These are phyloP conservation scores for Boulengeromyrus knoepffleri DNA, from an alignment of 2,113 vertebrate species.

Conservation along the genomic window DNA sequence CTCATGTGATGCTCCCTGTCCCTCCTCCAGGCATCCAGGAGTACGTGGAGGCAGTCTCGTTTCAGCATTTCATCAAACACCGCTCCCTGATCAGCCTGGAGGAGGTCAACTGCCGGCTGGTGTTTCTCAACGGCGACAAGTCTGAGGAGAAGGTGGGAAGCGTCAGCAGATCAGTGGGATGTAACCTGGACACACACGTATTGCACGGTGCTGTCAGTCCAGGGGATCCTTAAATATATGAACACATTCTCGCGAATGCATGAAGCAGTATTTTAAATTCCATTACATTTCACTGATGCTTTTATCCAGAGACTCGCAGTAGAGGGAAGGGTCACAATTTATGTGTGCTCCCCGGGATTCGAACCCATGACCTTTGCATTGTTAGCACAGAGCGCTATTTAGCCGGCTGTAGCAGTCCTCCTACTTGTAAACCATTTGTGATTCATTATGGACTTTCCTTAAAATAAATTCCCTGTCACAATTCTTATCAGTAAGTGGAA, in stretches of 20 bases:
- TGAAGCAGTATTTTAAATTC: background rate
- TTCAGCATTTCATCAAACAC: constrained; percentile 90
- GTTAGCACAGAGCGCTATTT: background rate
- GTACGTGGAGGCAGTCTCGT: constrained; percentile 90
- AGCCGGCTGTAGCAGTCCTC: background rate
- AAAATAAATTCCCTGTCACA: background rate
- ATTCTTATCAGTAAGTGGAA: background rate
- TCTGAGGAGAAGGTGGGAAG: constrained; percentile 57
- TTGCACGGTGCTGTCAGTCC: background rate
- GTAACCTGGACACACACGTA: background rate
- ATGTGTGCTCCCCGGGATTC: background rate
- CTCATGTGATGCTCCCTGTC: background rate
- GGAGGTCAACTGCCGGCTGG: constrained; percentile 83
- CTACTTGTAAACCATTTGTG: background rate
- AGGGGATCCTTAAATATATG: background rate
- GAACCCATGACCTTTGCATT: background rate
- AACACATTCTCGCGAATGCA: background rate
- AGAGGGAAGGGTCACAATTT: background rate
- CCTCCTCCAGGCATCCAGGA: constrained; percentile 80
- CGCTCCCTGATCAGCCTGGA: constrained; percentile 84
- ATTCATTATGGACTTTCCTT: background rate
- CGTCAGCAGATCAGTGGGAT: background rate
- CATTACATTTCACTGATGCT: background rate
- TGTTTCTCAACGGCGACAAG: constrained; percentile 69
- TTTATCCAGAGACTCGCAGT: background rate